Evolutionary conservation across 2,888 invertebrate species (phyloP), one percentile per base, ranked within the genome.

Genomic region (Pollenia labialis): DNA sequence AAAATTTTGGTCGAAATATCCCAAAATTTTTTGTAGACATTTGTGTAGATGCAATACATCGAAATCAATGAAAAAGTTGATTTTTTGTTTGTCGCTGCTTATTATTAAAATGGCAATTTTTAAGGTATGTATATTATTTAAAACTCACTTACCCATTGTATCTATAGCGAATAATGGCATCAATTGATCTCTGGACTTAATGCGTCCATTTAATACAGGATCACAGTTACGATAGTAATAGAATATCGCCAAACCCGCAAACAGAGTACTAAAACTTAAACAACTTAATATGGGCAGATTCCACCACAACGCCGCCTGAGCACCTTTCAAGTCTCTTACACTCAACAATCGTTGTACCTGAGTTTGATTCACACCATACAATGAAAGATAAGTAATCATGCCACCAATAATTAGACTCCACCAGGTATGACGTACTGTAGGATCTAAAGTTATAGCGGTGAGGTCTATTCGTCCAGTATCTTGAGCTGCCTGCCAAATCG

Each of bases 361-460:
- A 0, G 97, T 96, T 93, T 98, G 98, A 92, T 98, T 98, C 0
- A 98, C 97, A 4, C 96, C 98, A 91, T 98, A 98, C 10, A 98
- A 91, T 0, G 97, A 97, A 14, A 97, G 92, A 91, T 96, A 98
- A 0, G 97, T 97, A 77, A 97, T 95, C 79, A 96, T 94, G 0
- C 98, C 98, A 42, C 98, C 98, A 75, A 97, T 94, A 18, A 95
- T 94, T 4, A 98, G 94, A 1, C 96, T 95, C 95, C 97, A 97
- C 96, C 97, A 97, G 0, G 97, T 96, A 89, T 97, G 97, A 7
- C 98, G 94, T 76, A 95, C 95, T 0, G 97, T 97, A 11, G 97
- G 97, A 93, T 98, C 97, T 9, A 95, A 90, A 89, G 96, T 95
- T 90, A 97, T 95, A 92, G 97, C 97, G 90, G 90, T 94, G 90